These are phyloP conservation scores for Esox masquinongy DNA, from an alignment of 2,797 vertebrate species.

Conservation along the genomic window DNA sequence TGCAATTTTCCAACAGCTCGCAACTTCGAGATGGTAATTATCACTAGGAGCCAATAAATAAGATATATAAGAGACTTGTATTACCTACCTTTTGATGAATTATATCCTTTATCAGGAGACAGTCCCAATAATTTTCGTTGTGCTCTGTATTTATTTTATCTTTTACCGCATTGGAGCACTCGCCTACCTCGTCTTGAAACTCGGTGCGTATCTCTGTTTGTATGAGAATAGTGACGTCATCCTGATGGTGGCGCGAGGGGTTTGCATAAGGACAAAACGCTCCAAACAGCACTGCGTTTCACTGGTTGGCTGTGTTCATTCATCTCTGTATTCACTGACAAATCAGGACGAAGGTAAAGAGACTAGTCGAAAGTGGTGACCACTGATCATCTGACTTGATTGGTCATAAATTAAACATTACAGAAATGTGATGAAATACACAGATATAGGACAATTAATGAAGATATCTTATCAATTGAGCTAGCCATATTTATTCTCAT, in stretches of 20 bases:
- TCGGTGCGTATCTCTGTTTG: constrained; percentile 30
- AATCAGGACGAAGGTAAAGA: constrained; percentile 32
- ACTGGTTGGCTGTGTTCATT: background rate
- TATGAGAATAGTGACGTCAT: constrained; percentile 55
- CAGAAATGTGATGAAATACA: constrained; percentile 6
- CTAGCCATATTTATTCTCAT: background rate
- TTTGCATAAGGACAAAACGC: background rate
- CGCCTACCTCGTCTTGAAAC: constrained; percentile 18
- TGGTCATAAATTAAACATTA: constrained; percentile 23
- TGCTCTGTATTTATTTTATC: background rate
- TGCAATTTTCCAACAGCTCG: constrained; percentile 5
- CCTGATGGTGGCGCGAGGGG: background rate
- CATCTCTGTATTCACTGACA: background rate
- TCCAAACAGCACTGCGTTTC: background rate
- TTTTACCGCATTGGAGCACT: constrained; percentile 41
- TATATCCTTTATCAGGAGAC: background rate
- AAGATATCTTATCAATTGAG: background rate
- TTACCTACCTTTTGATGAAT: constrained; percentile 48
- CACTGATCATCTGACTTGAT: constrained; percentile 51
- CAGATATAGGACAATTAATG: background rate
- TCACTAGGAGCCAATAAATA: background rate
- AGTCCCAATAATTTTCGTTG: background rate
- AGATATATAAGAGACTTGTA: background rate
- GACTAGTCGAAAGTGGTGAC: constrained; percentile 16
- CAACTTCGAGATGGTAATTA: constrained; percentile 34